Evolutionary conservation across 2,113 vertebrate species (phyloP), one percentile per base, ranked within the genome.

Genomic region (Poecile atricapillus): DNA sequence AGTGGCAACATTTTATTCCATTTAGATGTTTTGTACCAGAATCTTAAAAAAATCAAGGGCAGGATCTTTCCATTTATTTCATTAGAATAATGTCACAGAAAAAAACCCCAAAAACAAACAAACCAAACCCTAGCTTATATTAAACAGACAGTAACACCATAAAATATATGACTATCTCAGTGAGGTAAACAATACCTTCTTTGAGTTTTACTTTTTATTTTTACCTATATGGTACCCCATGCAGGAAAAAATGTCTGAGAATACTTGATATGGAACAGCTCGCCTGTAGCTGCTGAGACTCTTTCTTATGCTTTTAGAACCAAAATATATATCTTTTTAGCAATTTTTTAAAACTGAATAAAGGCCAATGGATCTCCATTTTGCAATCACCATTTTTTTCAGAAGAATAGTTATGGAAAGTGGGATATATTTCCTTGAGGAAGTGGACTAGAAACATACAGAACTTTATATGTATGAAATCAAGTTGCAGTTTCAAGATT

Each of bases 1-100:
- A 94, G 15, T 79, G 83, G 47, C 76, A 89, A 67, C 28, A 91
- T 82, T 97, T 96, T 91, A 94, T 95, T 97, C 69, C 62, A 53
- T 94, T 96, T 92, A 94, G 87, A 37, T 92, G 4, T 53, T 97
- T 93, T 92, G 47, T 83, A 81, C 11, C 55, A 88, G 63, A 60
- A 81, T 91, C 12, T 16, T 79, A 69, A 83, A 94, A 87, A 65
- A 1, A 59, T 52, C 41, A 90, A 80, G 71, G 31, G 67, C 9
- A 13, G 63, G 23, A 96, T 90, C 24, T 55, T 68, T 93, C 94
- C 15, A 81, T 94, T 85, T 88, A 93, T 89, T 90, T 90, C 89
- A 94, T 93, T 90, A 92, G 33, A 55, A 12, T 60, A 67, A 3
- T 44, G 46, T 41, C 67, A 69, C 11, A 94, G n/a, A 1, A 35